phyloP scores from a whole-genome alignment of 2,888 invertebrate species.

The Coleophora deauratella region DNA sequence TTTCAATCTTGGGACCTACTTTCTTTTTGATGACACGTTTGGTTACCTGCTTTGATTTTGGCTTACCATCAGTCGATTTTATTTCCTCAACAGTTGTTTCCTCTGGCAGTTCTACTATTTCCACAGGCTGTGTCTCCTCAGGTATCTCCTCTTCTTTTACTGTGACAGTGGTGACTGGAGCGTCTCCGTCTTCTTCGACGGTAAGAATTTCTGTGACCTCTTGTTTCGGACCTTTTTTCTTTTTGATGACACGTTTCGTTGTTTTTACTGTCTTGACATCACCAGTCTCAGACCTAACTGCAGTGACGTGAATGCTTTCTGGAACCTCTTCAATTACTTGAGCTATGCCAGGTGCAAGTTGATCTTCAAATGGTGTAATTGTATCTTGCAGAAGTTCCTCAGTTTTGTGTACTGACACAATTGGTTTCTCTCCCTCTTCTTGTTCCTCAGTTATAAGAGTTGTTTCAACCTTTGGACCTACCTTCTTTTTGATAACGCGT shows the following conservation, averaged over 20 bases:
- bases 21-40: slow-evolving; percentile 27
- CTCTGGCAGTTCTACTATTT: slow-evolving; percentile 28
- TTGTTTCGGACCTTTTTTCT: slow-evolving; percentile 34
- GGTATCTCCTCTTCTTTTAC: slow-evolving; percentile 10
- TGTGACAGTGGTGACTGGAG: slow-evolving; percentile 13
- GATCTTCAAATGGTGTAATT: slow-evolving; percentile 15
- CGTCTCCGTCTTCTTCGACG: slow-evolving; percentile 15
- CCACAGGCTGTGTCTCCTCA: slow-evolving; percentile 17
- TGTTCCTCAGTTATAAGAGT: slow-evolving; percentile 20
- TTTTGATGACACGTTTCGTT: slow-evolving; percentile 13
- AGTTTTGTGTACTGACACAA: slow-evolving; percentile 20
- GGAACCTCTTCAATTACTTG: slow-evolving; percentile 26
- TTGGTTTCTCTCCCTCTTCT: slow-evolving; percentile 17
- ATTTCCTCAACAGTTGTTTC: slow-evolving; percentile 31
- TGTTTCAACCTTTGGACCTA: slow-evolving; percentile 26
- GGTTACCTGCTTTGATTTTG: slow-evolving; percentile 21
- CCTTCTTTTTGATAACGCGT: slow-evolving; percentile 26
- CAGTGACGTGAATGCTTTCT: slow-evolving; percentile 41
- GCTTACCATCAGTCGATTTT: slow-evolving; percentile 27
- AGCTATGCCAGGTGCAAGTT: slow-evolving; percentile 12
- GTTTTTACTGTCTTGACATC: slow-evolving; percentile 12
- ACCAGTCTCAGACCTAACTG: slow-evolving; percentile 28
- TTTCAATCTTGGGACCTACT: slow-evolving; percentile 29
- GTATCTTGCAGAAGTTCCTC: slow-evolving; percentile 21
- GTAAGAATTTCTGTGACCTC: slow-evolving; percentile 21